Percentiles rank a stretch among this genome's conserved stretches.
These are phyloP conservation scores for Catharus minimus DNA, from an alignment of 2,113 vertebrate species.

Conservation along the genomic window DNA sequence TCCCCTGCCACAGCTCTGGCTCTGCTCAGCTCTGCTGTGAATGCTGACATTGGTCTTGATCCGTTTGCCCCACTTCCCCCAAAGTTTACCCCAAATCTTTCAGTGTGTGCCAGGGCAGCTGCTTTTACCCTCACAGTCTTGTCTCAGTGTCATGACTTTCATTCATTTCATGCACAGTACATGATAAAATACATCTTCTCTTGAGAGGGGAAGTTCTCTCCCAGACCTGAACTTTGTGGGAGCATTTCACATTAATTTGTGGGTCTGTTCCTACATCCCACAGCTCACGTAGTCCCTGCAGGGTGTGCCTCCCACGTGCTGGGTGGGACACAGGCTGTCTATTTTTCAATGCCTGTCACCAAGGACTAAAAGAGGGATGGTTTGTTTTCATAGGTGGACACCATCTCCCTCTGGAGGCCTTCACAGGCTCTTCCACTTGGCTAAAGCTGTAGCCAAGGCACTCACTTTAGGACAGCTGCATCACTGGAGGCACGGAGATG, in stretches of 20 bases:
- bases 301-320: background rate
- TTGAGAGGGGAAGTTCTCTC: background rate
- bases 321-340: background rate
- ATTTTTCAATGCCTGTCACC: background rate
- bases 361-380: background rate
- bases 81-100: background rate
- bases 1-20: background rate
- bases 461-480: background rate
- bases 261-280: background rate
- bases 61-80: background rate
- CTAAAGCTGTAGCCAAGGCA: background rate
- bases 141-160: background rate
- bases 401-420: slow-evolving; percentile 66
- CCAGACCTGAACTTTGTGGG: background rate
- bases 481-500: background rate
- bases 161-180: background rate
- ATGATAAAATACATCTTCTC: background rate
- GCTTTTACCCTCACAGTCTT: accelerated
- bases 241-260: background rate
- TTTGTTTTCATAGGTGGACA: slow-evolving; percentile 14
- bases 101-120: background rate
- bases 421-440: background rate
- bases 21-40: background rate
- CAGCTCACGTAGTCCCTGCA: background rate
- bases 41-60: background rate